Base-by-base conservation (phyloP, 2,888 invertebrate genomes). In the Actias luna region DNA sequence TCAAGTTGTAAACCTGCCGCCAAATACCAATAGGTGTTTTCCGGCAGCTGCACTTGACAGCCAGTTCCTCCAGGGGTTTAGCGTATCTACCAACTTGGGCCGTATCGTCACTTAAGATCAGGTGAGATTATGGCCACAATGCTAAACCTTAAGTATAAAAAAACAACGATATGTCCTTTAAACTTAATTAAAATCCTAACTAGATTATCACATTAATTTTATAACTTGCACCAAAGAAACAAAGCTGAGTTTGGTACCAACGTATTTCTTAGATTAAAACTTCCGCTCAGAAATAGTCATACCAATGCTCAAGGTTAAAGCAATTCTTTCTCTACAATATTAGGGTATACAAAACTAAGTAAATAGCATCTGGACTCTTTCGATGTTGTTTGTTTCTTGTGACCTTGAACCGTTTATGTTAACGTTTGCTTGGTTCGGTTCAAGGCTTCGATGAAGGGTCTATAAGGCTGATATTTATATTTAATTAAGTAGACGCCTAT, bases 221-320 rank as follows among this genome's bases (percentile, higher is more conserved):
- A 25, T 58, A 22, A 8, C 16, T 72, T 69, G 36, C 5, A 35
- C 60, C 63, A 65, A 25, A 66, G 61, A 65, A 64, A 67, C 65
- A 69, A 72, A 72, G 65, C 68, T 68, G 67, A 72, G 73, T 69
- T n/a, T 64, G 69, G 68, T 74, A 71, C 74, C 75, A 69, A 77
- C 77, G 72, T 77, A 77, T 79, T 77, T 76, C 76, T 70, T 71
- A 76, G 80, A 79, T 80, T 80, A 80, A 79, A 80, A 77, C 73
- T 71, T 58, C 57, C 60, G 35, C 60, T 33, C 57, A 57, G 57
- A 29, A 58, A 62, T 62, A 62, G 61, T 62, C 57, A 39, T 62
- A 57, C 39, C 57, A 27, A 46, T 31, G 27, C 42, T 59, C 55
- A 59, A 42, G 42, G 61, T 58, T 57, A 22, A 22, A 39, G 39